These are phyloP conservation scores for Muscicapa comitata DNA, from an alignment of 2,797 vertebrate genomes.

Conservation along the genomic window DNA sequence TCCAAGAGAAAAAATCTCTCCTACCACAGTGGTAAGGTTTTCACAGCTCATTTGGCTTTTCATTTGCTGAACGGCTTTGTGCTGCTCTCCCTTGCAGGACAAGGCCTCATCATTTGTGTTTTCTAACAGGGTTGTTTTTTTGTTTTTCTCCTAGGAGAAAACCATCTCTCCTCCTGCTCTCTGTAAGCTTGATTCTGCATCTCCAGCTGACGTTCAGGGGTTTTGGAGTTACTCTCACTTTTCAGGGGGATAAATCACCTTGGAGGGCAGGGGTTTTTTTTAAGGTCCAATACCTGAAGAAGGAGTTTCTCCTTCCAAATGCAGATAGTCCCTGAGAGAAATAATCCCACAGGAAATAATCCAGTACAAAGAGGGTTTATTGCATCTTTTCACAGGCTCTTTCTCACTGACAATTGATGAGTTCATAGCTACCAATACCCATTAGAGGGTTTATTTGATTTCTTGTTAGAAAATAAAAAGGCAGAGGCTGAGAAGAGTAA, in stretches of 20 bases:
- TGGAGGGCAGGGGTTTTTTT: not conserved
- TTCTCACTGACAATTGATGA: constrained; percentile 34
- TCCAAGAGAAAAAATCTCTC: constrained; percentile 49
- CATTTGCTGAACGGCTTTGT: constrained; percentile 28
- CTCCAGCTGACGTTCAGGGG: not conserved
- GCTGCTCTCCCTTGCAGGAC: constrained; percentile 20
- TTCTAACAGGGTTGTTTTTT: not conserved
- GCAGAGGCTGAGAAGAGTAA: constrained; percentile 1
- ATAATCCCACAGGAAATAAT: constrained; percentile 46
- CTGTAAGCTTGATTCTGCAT: not conserved
- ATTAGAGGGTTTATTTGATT: constrained; percentile 59
- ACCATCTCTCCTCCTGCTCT: not conserved
- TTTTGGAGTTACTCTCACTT: not conserved
- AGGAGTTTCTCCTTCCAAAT: not conserved
- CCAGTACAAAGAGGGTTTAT: constrained; percentile 14
- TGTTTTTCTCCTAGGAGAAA: not conserved
- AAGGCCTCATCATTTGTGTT: not conserved
- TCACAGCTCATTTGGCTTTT: constrained; percentile 51
- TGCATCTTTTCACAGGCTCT: constrained; percentile 28
- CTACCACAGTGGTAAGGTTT: not conserved
- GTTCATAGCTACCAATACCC: constrained; percentile 52
- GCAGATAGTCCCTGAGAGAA: not conserved
- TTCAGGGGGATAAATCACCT: not conserved
- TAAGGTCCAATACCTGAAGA: not conserved
- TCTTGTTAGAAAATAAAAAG: constrained; percentile 59